Percentiles rank a stretch among this genome's conserved stretches.
Conservation (phyloP, 92 coral and sea anemone species). For the Hydrozoanthus gracilis region DNA sequence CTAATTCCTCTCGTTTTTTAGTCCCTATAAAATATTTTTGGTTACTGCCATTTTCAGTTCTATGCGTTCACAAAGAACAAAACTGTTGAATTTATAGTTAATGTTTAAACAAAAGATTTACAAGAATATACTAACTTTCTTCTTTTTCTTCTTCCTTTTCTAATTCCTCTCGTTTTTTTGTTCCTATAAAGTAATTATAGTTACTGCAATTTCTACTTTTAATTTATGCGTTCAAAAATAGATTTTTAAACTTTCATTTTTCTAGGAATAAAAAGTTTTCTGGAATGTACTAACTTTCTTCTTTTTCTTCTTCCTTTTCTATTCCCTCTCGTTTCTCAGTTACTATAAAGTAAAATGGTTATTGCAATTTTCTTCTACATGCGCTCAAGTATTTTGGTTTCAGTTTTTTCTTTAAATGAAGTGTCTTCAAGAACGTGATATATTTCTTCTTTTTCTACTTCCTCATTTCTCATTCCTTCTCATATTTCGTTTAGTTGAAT, state of each 20-base stretch:
- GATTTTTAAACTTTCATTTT: too few relatives aligned
- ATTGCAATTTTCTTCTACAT: background rate
- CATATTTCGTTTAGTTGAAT: background rate
- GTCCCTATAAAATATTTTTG: background rate
- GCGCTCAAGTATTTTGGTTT: background rate
- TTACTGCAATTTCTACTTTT: background rate
- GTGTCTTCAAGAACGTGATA: too few relatives aligned
- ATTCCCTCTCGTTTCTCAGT: background rate
- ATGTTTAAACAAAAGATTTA: too few relatives aligned
- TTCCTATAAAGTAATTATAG: background rate
- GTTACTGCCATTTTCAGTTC: background rate
- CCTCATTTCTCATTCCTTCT: slow-evolving; percentile 9
- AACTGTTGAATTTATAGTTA: background rate
- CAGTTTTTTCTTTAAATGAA: background rate
- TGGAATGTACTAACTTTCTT: background rate
- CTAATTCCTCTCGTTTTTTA: slow-evolving; percentile 18
- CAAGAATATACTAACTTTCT: background rate
- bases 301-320: slow-evolving; percentile 13
- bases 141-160: slow-evolving; percentile 7
- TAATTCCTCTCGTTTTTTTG: background rate
- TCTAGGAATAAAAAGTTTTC: too few relatives aligned
- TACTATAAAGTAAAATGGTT: background rate
- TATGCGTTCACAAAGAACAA: too few relatives aligned
- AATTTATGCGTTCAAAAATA: background rate
- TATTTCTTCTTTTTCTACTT: background rate